A percentile compares a stretch with the other conserved stretches of the same genome.
Conservation (phyloP, 2,113 vertebrate species). For the Siphamia tubifer region DNA sequence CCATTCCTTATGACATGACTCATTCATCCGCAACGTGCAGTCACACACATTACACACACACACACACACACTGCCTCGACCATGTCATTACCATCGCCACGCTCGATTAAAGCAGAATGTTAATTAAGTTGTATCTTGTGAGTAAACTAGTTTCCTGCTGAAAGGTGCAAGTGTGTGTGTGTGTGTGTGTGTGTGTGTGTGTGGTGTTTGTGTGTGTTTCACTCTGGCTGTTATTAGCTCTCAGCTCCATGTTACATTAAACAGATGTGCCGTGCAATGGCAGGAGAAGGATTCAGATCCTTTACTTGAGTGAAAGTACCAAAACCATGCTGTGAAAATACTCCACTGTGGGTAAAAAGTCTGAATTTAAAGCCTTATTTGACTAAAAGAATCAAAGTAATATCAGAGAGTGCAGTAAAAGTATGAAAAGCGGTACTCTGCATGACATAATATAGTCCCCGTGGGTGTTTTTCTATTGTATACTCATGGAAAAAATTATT, state of each 20-base stretch:
- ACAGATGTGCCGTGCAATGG: background rate
- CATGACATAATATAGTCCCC: too few species aligned
- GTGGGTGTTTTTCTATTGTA: too few species aligned
- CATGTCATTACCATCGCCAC: constrained; percentile 40
- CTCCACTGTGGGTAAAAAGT: too few species aligned
- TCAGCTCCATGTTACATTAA: background rate
- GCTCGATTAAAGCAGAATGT: constrained; percentile 66
- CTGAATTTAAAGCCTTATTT: too few species aligned
- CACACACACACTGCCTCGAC: constrained; percentile 31
- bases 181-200: background rate
- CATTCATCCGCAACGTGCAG: constrained; percentile 65
- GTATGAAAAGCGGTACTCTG: too few species aligned
- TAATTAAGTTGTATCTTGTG: constrained; percentile 52
- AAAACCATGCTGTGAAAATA: too few species aligned
- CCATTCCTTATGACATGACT: constrained; percentile 72
- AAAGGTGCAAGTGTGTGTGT: constrained; percentile 15
- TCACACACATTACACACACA: constrained; percentile 29
- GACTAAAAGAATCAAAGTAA: too few species aligned
- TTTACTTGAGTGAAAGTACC: too few species aligned
- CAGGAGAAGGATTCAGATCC: too few species aligned
- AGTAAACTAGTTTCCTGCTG: constrained; percentile 42
- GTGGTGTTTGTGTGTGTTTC: constrained; percentile 2
- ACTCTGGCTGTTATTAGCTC: constrained; percentile 2
- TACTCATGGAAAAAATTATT: too few species aligned
- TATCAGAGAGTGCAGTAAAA: too few species aligned